Evolutionary conservation across 2,888 invertebrate species (phyloP).

Genomic region (Cerastoderma edule): DNA sequence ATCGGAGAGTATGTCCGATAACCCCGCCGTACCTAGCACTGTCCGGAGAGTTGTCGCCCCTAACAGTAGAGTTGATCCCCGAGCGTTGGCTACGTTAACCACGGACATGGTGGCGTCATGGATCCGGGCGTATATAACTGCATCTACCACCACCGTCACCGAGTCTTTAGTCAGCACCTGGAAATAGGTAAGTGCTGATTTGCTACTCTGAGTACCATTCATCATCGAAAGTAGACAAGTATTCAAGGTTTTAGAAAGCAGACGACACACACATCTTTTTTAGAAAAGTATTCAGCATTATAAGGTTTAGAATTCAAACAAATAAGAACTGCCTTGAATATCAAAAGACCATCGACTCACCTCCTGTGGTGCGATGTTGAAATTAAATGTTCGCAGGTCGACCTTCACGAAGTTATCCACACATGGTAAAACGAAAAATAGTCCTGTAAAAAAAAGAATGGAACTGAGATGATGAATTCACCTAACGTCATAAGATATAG

Average conservation of each 20-base stretch:
- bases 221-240: too few relatives aligned
- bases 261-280: too few relatives aligned
- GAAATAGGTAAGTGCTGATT: constrained; percentile 20
- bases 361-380: constrained; percentile 58
- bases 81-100: constrained; percentile 78
- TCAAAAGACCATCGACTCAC: too few relatives aligned
- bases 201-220: too few relatives aligned
- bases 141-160: constrained; percentile 82
- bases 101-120: constrained; percentile 80
- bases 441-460: constrained; percentile 43
- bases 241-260: too few relatives aligned
- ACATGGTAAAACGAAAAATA: constrained; percentile 57
- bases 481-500: too few relatives aligned
- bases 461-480: too few relatives aligned
- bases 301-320: too few relatives aligned
- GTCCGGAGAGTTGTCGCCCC: constrained; percentile 81
- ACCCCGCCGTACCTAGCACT: constrained; percentile 76
- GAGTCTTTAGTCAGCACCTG: constrained; percentile 81
- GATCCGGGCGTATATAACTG: constrained; percentile 81
- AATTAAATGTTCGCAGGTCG: constrained; percentile 54
- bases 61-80: constrained; percentile 78
- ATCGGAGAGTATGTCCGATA: constrained; percentile 79
- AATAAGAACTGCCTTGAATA: too few relatives aligned
- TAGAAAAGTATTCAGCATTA: too few relatives aligned
- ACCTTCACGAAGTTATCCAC: constrained; percentile 54